Evolutionary conservation across 2,888 invertebrate genomes (phyloP), one percentile per base, ranked within the genome.

Genomic region (Bhutanitis thaidina): DNA sequence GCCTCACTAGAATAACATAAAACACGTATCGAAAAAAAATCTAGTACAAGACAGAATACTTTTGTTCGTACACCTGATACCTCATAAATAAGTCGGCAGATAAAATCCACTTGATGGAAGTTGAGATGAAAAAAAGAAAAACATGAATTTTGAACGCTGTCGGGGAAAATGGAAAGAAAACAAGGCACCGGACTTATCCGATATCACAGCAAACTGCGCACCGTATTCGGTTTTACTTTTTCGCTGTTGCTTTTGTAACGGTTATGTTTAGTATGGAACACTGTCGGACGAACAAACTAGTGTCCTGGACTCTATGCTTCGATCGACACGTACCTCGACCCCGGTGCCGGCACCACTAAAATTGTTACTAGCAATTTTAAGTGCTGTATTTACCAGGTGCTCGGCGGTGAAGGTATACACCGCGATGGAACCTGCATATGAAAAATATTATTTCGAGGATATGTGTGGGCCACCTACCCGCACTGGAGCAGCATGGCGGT

Each of bases 1-100:
- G 13, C 9, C 29, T n/a, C 40, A 10, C 36, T 16, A 16, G 9
- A 41, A 36, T 49, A 36, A 13, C 27, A 49, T 49, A n/a, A 40
- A 36, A 41, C 36, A 41, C 41, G 40, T 55, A 54, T 58, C 43
- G 52, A 59, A 62, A 57, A 53, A 59, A 62, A 57, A 43, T 49
- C 45, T 39, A 37, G 36, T 35, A 30, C 3, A 49, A 49, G 30
- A 37, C 12, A 43, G 43, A 34, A 37, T n/a, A 13, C 32, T 43
- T 48, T 51, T 37, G 54, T 38, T 46, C 8, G 29, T 16, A 10
- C 55, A 55, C 55, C 55, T 55, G 55, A 14, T 46, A 30, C 41
- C 46, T 38, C 43, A 49, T 49, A 49, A 43, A 43, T 30, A 49
- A 43, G 43, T 34, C 37, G 8, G 43, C 38, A 29, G 41, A 43